Evolutionary conservation across 2,113 vertebrate genomes (phyloP), one percentile per base, ranked within the genome.

Genomic region (Xiphophorus couchianus): DNA sequence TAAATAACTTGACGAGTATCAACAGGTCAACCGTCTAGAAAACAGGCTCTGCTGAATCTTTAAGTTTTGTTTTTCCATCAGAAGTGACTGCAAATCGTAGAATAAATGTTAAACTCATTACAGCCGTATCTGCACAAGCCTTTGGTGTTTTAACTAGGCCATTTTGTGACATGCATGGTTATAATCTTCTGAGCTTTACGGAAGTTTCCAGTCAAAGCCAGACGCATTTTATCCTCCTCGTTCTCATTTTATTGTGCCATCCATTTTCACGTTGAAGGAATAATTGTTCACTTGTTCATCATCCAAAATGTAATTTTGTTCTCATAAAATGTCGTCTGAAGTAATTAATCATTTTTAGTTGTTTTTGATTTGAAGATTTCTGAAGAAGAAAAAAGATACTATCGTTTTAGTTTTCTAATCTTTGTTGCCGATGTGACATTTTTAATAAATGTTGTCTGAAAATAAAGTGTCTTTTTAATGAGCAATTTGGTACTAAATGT

Each of bases 81-180:
- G 81, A 82, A 89, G 84, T 82, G 81, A 84, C 79, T 75, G 73
- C 29, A 77, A 77, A 82, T 70, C 35, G 66, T 33, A 25, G 44
- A 62, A 77, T 39, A 60, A 66, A 37, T 2, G 42, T 27, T 69
- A 73, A 62, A 69, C 71, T 54, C 71, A 65, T 86, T 62, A 4
- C 64, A 76, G 81, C 29, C 75, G 42, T 81, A 77, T 84, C 77
- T 80, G 78, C 84, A 83, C 80, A 79, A 70, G 70, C 82, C 66
- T 90, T 51, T 76, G 81, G 78, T 77, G 83, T 88, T 88, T 80
- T 75, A 84, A 82, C 77, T 22, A 54, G 12, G 44, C 17, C 44
- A 9, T 74, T 10, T 27, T 42, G 3, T 67, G 69, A 80, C 87
- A 69, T 73, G 89, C 89, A 89, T 83, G 87, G 62, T 80, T 54